Evolutionary conservation across 2,888 invertebrate species (phyloP), one percentile per base, ranked within the genome.

Genomic region (Nudaria mundana): DNA sequence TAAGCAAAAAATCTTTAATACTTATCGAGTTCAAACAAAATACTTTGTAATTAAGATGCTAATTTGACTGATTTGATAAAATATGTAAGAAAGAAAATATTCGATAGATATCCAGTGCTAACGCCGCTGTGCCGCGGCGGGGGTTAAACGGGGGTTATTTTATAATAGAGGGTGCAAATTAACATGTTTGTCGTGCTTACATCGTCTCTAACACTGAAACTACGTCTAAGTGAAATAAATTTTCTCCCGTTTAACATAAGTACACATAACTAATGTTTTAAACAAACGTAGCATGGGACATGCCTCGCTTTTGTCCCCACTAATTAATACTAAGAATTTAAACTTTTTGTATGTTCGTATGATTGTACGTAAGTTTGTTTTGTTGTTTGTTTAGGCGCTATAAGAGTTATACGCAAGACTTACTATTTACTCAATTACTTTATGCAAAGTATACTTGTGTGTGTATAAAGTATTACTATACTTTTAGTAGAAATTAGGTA

Each of bases 121-220:
- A n/a, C n/a, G n/a, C n/a, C n/a, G n/a, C n/a, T n/a, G n/a, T n/a
- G n/a, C n/a, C 53, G 40, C 37, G 39, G 43, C 31, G 40, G 42
- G 55, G 50, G 63, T 56, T 51, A 45, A 45, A 37, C 34, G 48
- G 46, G 44, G 45, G 45, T 42, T 47, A 46, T n/a, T n/a, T n/a
- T n/a, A n/a, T 42, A 35, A 55, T 42, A 45, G 63, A 63, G 71
- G 77, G 72, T 72, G 76, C 71, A 83, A 84, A 86, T 87, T 85
- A 85, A 81, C 85, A 81, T 87, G 86, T 87, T 87, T 87, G 86
- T 83, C 81, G 87, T 86, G 76, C 82, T 82, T 83, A 83, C 84
- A 79, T 81, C 85, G 83, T 77, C 81, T 79, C 78, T 71, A 75
- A 78, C 76, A 76, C 75, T 75, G 71, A 80, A 87, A 87, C 86